These are phyloP conservation scores for Passer montanus DNA, from an alignment of 2,113 vertebrate genomes.

Conservation along the genomic window DNA sequence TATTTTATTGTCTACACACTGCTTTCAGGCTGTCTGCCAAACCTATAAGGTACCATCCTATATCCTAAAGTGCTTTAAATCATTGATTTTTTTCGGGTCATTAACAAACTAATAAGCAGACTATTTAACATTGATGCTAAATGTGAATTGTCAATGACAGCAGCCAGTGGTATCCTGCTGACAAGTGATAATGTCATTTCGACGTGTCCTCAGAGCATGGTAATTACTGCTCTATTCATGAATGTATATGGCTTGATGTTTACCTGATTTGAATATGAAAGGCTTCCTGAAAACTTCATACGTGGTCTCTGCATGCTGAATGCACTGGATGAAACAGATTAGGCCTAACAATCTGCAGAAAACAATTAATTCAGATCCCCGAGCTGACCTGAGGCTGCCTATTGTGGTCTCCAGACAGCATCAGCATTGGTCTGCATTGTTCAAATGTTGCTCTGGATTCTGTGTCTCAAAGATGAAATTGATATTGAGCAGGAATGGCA, in stretches of 20 bases:
- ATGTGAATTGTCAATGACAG: slow-evolving; percentile 50
- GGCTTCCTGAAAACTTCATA: slow-evolving; percentile 9
- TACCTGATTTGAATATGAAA: slow-evolving; percentile 59
- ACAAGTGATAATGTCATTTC: slow-evolving; percentile 53
- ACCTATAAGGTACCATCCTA: not conserved
- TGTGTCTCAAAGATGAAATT: not conserved
- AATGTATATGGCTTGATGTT: slow-evolving; percentile 53
- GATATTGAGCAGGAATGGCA: not conserved
- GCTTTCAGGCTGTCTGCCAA: not conserved
- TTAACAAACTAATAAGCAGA: slow-evolving; percentile 45
- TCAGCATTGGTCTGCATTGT: not conserved
- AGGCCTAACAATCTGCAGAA: slow-evolving; percentile 21
- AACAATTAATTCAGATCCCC: slow-evolving; percentile 45
- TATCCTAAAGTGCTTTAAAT: slow-evolving; percentile 35
- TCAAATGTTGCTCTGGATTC: not conserved
- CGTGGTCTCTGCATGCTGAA: not conserved
- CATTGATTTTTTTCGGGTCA: not conserved
- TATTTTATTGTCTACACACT: not conserved
- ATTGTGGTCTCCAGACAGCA: not conserved
- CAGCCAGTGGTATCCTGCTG: slow-evolving; percentile 47
- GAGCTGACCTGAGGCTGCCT: not conserved
- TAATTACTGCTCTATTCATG: slow-evolving; percentile 49
- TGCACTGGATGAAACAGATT: not conserved
- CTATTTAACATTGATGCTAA: slow-evolving; percentile 52
- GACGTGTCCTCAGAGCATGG: slow-evolving; percentile 50